These are phyloP conservation scores for Hypomecis punctinalis DNA, from an alignment of 2,888 invertebrate species.

Conservation along the genomic window DNA sequence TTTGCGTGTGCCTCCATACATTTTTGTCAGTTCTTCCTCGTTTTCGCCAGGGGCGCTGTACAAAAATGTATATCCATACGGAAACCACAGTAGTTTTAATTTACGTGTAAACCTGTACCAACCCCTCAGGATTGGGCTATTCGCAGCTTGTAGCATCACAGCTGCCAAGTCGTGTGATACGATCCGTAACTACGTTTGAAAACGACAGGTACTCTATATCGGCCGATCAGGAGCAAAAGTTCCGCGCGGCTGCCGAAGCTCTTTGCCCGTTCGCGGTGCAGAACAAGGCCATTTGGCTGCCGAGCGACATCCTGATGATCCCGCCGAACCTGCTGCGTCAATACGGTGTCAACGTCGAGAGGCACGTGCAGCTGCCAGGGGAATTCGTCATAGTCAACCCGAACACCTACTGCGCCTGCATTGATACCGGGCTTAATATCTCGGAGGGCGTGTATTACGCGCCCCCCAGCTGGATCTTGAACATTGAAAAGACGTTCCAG, in stretches of 20 bases:
- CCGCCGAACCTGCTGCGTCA: slow-evolving; percentile 91
- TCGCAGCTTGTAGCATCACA: too few species aligned
- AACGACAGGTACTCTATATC: slow-evolving; percentile 90
- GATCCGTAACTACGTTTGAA: neutral
- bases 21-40: too few species aligned
- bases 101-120: too few species aligned
- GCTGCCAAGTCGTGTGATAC: too few species aligned
- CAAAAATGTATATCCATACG: too few species aligned
- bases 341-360: slow-evolving; percentile 91
- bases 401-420: slow-evolving; percentile 92
- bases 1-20: too few species aligned
- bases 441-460: slow-evolving; percentile 98
- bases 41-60: too few species aligned
- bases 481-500: slow-evolving; percentile 89
- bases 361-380: slow-evolving; percentile 93
- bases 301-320: slow-evolving; percentile 97
- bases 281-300: slow-evolving; percentile 94
- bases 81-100: too few species aligned
- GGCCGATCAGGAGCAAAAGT: slow-evolving; percentile 89
- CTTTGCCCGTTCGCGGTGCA: slow-evolving; percentile 93
- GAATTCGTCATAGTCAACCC: slow-evolving; percentile 97
- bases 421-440: slow-evolving; percentile 94
- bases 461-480: slow-evolving; percentile 90
- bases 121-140: too few species aligned
- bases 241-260: slow-evolving; percentile 90